Evolutionary conservation across 2,797 vertebrate genomes (phyloP).

Genomic region (Kryptolebias ocellatus): DNA sequence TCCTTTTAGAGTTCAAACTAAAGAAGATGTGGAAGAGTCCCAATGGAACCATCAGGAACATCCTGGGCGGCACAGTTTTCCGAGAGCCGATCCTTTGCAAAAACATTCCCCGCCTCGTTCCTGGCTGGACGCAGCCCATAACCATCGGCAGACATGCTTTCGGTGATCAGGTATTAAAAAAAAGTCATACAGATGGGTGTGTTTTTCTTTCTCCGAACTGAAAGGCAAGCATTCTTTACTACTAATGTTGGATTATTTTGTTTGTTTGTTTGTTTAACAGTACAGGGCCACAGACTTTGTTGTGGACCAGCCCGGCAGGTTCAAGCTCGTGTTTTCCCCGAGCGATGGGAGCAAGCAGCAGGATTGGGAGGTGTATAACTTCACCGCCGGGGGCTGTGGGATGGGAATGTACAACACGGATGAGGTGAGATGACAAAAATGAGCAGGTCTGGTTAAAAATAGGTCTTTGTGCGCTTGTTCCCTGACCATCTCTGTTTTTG

Average conservation of each 20-base stretch:
- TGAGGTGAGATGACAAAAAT: constrained; percentile 78
- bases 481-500: neutral
- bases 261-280: constrained; percentile 66
- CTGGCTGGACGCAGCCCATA: constrained; percentile 92
- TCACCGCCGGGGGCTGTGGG: constrained; percentile 90
- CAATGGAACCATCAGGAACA: constrained; percentile 96
- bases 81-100: constrained; percentile 96
- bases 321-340: constrained; percentile 90
- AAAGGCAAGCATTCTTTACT: neutral
- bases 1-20: constrained; percentile 88
- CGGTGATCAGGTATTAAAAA: constrained; percentile 89
- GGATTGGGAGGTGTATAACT: constrained; percentile 95
- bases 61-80: constrained; percentile 95
- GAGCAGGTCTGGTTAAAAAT: neutral
- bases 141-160: constrained; percentile 95
- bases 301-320: constrained; percentile 86
- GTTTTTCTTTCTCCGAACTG: neutral
- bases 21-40: constrained; percentile 99
- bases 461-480: neutral
- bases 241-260: constrained; percentile 5
- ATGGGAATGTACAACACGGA: constrained; percentile 99
- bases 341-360: constrained; percentile 83
- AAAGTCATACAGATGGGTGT: neutral
- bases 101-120: constrained; percentile 95
- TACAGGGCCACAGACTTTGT: constrained; percentile 97